These are phyloP conservation scores for Lepidonotus clava DNA, from an alignment of 2,888 invertebrate species.

Conservation along the genomic window DNA sequence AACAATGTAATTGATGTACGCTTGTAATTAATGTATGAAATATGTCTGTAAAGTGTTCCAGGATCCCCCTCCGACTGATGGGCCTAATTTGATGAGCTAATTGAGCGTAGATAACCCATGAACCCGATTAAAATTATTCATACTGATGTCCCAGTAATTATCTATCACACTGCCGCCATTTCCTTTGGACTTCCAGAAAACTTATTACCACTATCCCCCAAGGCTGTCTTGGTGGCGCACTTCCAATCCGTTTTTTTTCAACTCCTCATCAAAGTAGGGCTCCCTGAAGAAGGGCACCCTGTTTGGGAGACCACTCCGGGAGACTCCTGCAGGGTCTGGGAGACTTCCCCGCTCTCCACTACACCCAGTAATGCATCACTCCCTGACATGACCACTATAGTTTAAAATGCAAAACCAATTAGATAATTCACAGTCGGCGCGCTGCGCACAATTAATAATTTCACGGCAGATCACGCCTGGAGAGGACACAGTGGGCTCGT, in stretches of 20 bases:
- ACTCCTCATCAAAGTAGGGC: neutral
- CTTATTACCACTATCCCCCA: neutral
- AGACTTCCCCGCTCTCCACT: neutral
- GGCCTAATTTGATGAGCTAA: constrained; percentile 20
- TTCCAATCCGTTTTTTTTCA: neutral
- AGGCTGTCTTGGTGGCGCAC: too few species aligned
- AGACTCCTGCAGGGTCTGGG: neutral
- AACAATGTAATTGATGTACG: too few species aligned
- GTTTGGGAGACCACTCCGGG: neutral
- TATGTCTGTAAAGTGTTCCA: neutral
- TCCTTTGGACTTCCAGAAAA: neutral
- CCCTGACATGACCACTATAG: constrained; percentile 34
- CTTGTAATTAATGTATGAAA: too few species aligned
- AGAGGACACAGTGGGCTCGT: neutral
- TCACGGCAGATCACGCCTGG: constrained; percentile 37
- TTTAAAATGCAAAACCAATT: constrained; percentile 53
- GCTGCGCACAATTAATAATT: constrained; percentile 34
- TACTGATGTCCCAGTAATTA: neutral
- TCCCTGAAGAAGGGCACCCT: neutral
- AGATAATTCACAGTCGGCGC: constrained; percentile 33
- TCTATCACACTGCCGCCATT: neutral
- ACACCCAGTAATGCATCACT: constrained; percentile 33
- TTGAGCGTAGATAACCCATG: constrained; percentile 26
- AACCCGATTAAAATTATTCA: constrained; percentile 34
- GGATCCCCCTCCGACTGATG: neutral